Conservation (phyloP, 2,888 invertebrate genomes). For the Penaeus monodon region DNA sequence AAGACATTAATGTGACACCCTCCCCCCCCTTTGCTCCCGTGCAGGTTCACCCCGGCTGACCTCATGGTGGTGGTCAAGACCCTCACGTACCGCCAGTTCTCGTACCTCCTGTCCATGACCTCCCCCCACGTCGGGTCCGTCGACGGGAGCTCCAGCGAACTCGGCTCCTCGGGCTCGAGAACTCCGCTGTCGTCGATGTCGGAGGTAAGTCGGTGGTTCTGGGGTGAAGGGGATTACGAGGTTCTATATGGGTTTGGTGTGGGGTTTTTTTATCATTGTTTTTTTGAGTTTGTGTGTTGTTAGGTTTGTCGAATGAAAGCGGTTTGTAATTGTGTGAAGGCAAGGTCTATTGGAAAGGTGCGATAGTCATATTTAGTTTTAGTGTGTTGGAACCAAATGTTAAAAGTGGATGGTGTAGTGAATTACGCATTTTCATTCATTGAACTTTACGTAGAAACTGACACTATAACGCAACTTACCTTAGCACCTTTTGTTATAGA, state of each 20-base stretch:
- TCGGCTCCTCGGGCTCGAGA: slow-evolving; percentile 50
- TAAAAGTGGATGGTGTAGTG: too few relatives aligned
- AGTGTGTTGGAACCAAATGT: too few relatives aligned
- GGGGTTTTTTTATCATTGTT: neutral
- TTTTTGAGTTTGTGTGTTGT: neutral
- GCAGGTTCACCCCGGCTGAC: slow-evolving; percentile 64
- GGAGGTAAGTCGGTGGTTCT: slow-evolving; percentile 31
- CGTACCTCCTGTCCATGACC: slow-evolving; percentile 61
- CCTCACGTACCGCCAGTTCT: slow-evolving; percentile 63
- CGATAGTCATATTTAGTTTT: too few relatives aligned
- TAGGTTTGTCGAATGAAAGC: neutral
- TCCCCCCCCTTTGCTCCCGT: too few relatives aligned
- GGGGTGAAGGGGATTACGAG: neutral
- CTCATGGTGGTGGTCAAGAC: slow-evolving; percentile 64
- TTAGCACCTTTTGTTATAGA: too few relatives aligned
- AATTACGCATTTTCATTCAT: too few relatives aligned
- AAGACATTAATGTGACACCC: too few relatives aligned
- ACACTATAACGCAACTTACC: too few relatives aligned
- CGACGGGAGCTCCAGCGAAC: slow-evolving; percentile 42
- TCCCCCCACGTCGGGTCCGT: slow-evolving; percentile 37
- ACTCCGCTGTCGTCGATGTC: slow-evolving; percentile 59
- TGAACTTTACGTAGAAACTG: too few relatives aligned
- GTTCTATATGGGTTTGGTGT: too few relatives aligned
- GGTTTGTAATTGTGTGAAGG: neutral
- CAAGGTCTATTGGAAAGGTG: too few relatives aligned